Evolutionary conservation across 1,140 invertebrate species (phyloP), one percentile per base, ranked within the genome.

Genomic region (Gonioctena quinquepunctata): DNA sequence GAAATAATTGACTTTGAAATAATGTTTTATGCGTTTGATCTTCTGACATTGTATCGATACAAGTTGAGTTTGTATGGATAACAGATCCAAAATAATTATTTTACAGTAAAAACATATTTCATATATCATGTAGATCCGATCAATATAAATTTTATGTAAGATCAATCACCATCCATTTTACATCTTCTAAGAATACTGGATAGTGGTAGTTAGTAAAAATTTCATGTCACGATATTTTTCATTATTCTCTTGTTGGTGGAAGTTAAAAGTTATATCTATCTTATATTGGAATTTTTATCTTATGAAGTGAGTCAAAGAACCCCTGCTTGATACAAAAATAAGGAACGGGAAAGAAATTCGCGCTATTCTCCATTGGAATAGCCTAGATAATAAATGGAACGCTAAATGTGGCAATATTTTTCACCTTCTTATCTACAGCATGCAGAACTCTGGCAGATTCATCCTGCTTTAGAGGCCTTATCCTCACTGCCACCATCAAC

Each of bases 401-500:
- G 16, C n/a, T 3, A 42, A 42, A 42, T 21, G 48, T 22, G 16
- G 11, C 18, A 54, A 54, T 8, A 54, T 16, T 23, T 52, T 19
- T 72, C 68, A 82, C 80, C 77, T 81, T 82, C 42, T 76, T 77
- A 68, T 77, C 72, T 18, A 77, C 11, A n/a, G 75, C 74, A 71
- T 81, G 74, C 4, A 83, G 62, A 33, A 71, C 70, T 18, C 81
- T 73, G 28, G 76, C 62, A 4, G 67, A 48, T 67, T 83, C 82
- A 64, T 83, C 81, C 13, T 60, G 26, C 63, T 77, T 79, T 4
- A 83, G 67, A 1, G 82, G 82, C 18, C 82, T 66, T 52, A 83
- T 78, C 22, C 82, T 73, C 2, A 83, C 78, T 2, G 80, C 80
- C n/a, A 83, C 80, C 89, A 79, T 81, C 7, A 81, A 54, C 16